Evolutionary conservation across 2,113 vertebrate genomes (phyloP).

Genomic region (Sorex fumeus): DNA sequence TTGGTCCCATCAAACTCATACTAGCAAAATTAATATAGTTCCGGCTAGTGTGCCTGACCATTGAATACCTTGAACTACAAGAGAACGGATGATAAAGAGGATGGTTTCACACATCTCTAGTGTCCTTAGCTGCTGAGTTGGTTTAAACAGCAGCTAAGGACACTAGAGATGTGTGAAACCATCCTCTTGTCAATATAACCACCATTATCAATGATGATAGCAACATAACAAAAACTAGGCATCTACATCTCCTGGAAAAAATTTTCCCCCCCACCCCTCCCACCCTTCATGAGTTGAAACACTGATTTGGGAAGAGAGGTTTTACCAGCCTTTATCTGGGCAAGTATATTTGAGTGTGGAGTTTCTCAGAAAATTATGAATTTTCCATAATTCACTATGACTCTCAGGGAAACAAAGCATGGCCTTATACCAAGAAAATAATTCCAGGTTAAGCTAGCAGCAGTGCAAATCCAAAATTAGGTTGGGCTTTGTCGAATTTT

Average conservation of each 20-base stretch:
- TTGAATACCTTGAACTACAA: not conserved
- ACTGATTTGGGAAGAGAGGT: not conserved
- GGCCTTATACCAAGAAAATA: not conserved
- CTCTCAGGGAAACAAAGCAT: not conserved
- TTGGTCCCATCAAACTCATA: no score
- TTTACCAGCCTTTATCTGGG: not conserved
- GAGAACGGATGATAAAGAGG: not conserved
- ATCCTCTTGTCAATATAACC: not conserved
- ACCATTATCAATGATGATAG: not conserved
- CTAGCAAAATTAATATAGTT: not conserved
- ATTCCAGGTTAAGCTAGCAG: not conserved
- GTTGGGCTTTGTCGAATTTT: not conserved
- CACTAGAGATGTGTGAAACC: no score
- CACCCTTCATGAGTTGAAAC: constrained; percentile 19
- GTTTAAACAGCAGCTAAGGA: no score
- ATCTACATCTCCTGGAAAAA: not conserved
- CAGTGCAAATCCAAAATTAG: not conserved
- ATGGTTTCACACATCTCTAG: not conserved
- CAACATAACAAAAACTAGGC: not conserved
- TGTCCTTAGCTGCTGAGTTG: not conserved
- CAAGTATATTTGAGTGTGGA: not conserved
- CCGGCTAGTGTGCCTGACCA: not conserved
- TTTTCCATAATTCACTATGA: not conserved
- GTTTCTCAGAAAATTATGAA: no score
- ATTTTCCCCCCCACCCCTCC: no score